phyloP scores from a whole-genome alignment of 2,888 invertebrate genomes.

The Epinotia nisella region DNA sequence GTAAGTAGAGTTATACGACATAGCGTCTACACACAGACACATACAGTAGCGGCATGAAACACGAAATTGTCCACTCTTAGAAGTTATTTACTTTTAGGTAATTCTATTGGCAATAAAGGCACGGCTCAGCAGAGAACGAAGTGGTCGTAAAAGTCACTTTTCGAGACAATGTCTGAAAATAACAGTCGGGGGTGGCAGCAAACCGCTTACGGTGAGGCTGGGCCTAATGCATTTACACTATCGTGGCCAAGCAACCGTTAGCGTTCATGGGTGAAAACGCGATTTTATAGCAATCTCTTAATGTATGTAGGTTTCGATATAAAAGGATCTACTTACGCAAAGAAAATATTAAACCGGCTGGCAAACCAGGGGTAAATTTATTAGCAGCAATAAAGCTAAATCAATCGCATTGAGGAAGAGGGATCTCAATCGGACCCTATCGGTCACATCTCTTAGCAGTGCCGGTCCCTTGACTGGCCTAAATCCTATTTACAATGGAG shows the following conservation, averaged over 20 bases:
- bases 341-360: constrained; percentile 50
- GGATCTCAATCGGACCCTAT: constrained; percentile 66
- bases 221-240: constrained; percentile 40
- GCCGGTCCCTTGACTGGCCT: constrained; percentile 56
- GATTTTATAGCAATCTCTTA: constrained; percentile 34
- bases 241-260: constrained; percentile 33
- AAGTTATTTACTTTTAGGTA: constrained; percentile 61
- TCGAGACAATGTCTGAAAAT: constrained; percentile 56
- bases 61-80: constrained; percentile 46
- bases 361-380: constrained; percentile 67
- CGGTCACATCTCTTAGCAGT: constrained; percentile 62
- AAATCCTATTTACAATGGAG: constrained; percentile 60
- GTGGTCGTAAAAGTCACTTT: constrained; percentile 62
- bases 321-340: constrained; percentile 43
- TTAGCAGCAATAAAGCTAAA: constrained; percentile 76
- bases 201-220: constrained; percentile 40
- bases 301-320: constrained; percentile 28
- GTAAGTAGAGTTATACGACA: background rate
- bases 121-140: constrained; percentile 56
- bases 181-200: constrained; percentile 41
- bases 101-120: constrained; percentile 60
- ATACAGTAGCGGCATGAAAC: constrained; percentile 12
- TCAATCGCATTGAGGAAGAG: constrained; percentile 70
- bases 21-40: background rate
- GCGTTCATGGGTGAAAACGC: constrained; percentile 14